These are phyloP conservation scores for Mamestra configurata DNA, from an alignment of 1,140 invertebrate species.

Conservation along the genomic window DNA sequence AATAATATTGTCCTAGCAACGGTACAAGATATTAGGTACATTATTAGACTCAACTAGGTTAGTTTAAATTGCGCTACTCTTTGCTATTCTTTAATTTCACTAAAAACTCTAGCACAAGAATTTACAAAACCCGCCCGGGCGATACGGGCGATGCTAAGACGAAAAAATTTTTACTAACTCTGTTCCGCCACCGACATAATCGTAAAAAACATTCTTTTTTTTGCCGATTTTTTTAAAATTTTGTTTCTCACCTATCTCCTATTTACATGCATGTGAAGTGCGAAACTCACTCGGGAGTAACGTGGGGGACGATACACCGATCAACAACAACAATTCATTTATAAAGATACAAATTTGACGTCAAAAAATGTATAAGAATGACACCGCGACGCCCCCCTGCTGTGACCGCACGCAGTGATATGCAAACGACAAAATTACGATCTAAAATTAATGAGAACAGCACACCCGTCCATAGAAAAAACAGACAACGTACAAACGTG, in stretches of 20 bases:
- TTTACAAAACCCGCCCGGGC: slow-evolving; percentile 68
- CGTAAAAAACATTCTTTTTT: slow-evolving; percentile 71
- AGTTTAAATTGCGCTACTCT: slow-evolving; percentile 85
- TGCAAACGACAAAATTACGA: slow-evolving; percentile 79
- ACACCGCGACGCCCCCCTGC: slow-evolving; percentile 74
- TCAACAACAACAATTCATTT: slow-evolving; percentile 75
- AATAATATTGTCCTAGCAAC: slow-evolving; percentile 83
- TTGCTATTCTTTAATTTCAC: slow-evolving; percentile 84
- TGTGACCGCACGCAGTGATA: slow-evolving; percentile 75
- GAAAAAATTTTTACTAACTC: slow-evolving; percentile 73
- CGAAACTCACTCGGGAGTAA: slow-evolving; percentile 73
- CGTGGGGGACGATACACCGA: slow-evolving; percentile 73
- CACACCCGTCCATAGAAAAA: slow-evolving; percentile 73
- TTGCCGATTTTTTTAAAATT: slow-evolving; percentile 71
- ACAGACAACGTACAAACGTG: slow-evolving; percentile 77
- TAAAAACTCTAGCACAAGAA: slow-evolving; percentile 78
- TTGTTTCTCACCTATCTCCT: slow-evolving; percentile 63
- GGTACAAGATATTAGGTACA: slow-evolving; percentile 79
- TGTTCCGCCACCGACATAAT: slow-evolving; percentile 72
- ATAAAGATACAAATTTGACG: slow-evolving; percentile 76
- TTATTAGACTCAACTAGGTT: slow-evolving; percentile 80
- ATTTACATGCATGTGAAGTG: slow-evolving; percentile 80
- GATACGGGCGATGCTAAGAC: slow-evolving; percentile 63
- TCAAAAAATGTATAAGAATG: slow-evolving; percentile 76
- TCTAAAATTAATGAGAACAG: slow-evolving; percentile 77